Evolutionary conservation across 2,113 vertebrate species (phyloP), one percentile per base, ranked within the genome.

Genomic region (Strix aluco): DNA sequence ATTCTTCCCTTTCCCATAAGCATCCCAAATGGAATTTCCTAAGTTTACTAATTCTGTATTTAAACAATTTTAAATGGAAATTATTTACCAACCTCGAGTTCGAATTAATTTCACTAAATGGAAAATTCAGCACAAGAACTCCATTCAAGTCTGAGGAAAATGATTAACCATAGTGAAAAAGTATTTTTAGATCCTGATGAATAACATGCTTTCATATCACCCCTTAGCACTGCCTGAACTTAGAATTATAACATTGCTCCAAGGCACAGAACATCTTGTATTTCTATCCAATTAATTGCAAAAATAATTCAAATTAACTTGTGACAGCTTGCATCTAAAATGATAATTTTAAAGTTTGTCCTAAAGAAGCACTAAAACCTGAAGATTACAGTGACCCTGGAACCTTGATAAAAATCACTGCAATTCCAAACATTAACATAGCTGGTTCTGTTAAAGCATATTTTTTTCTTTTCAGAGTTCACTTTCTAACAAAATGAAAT

Each of bases 11-110:
- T 91, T 30, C 34, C 47, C 89, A 75, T 84, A 92, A 87, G 61
- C 70, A 93, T 71, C 36, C 61, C 73, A 92, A 95, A 86, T 70
- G 94, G 81, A 92, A 95, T 92, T 96, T 94, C 61, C 69, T 57
- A 91, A 57, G 32, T 95, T 95, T 88, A 88, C 66, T 89, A 92
- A 91, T 89, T 78, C 32, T 81, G 57, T 74, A 86, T 51, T 57
- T 91, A 79, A 87, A 17, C 36, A 75, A 89, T 91, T 90, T 83
- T 9, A 86, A 90, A 88, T 86, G 32, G 30, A 92, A 91, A 88
- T 86, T 83, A 52, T 78, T 73, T 90, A 83, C 62, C 92, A 90
- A 86, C 29, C 13, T 62, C 5, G 44, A 85, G 44, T 80, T 87
- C 3, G 4, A 85, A 88, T 58, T 59, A 3, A 86, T 74, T 94